phyloP scores from a whole-genome alignment of 2,888 invertebrate species.

The Apamea sordens region DNA sequence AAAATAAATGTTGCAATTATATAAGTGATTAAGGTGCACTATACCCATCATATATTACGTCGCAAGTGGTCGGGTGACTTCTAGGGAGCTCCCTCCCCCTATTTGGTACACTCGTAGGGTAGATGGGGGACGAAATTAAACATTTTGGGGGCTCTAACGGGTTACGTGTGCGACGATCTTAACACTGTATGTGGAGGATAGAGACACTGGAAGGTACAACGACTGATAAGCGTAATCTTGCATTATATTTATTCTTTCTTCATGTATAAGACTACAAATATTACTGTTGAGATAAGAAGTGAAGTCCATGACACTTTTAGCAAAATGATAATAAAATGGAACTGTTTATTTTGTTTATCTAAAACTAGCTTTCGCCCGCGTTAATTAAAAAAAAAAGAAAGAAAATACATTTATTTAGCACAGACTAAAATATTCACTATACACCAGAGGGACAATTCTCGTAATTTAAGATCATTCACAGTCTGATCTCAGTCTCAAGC shows the following conservation, averaged over 20 bases:
- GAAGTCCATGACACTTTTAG: not conserved
- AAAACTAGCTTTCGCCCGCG: not conserved
- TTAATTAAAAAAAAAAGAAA: too few relatives aligned
- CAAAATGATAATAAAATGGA: not conserved
- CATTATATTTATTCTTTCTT: constrained; percentile 33
- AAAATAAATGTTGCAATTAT: constrained; percentile 89
- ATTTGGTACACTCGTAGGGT: constrained; percentile 69
- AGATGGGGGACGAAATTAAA: constrained; percentile 86
- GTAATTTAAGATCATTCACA: too few relatives aligned
- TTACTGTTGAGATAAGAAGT: constrained; percentile 1
- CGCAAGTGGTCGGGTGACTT: constrained; percentile 82
- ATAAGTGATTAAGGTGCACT: constrained; percentile 89
- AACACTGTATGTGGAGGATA: constrained; percentile 70
- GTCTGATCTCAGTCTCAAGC: too few relatives aligned
- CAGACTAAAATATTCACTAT: too few relatives aligned
- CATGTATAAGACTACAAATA: constrained; percentile 23
- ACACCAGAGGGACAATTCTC: too few relatives aligned
- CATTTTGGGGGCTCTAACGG: constrained; percentile 87
- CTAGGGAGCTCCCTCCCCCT: constrained; percentile 67
- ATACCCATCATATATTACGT: constrained; percentile 86
- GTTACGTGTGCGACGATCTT: constrained; percentile 86
- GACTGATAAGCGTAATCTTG: constrained; percentile 30
- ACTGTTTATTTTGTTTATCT: not conserved
- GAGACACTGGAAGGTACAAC: constrained; percentile 71
- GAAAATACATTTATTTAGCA: too few relatives aligned